A percentile compares a stretch with the other conserved stretches of the same genome.
Conservation (phyloP, 2,113 vertebrate genomes). For the Chlorocebus sabaeus region DNA sequence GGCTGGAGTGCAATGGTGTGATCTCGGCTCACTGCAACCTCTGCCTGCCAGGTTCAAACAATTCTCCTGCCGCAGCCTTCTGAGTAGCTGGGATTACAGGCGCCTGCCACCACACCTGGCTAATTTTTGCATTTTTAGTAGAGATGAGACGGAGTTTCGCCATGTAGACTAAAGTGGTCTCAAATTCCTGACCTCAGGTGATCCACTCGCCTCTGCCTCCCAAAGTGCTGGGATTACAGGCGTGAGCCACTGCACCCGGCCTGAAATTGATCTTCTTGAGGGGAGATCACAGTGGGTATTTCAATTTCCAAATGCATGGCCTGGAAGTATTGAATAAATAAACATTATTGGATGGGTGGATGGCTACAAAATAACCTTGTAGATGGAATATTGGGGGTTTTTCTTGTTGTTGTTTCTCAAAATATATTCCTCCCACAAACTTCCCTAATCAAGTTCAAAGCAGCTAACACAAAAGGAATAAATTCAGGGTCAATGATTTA, state of each 20-base stretch:
- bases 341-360: not conserved
- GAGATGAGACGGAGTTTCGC: too few species aligned
- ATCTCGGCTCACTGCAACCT: too few species aligned
- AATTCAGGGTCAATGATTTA: not conserved
- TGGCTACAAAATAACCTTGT: not conserved
- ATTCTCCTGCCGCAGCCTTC: too few species aligned
- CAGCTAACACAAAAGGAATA: not conserved
- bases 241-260: fast-evolving
- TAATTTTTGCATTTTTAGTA: too few species aligned
- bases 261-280: not conserved
- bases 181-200: too few species aligned
- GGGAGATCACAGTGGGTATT: not conserved
- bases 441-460: conserved; percentile 23
- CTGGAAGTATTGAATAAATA: not conserved
- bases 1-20: too few species aligned
- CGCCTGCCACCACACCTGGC: too few species aligned
- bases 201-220: too few species aligned
- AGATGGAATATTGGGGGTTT: not conserved
- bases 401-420: not conserved
- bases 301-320: not conserved
- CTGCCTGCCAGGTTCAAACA: too few species aligned
- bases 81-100: too few species aligned
- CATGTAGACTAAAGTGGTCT: too few species aligned
- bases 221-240: too few species aligned
- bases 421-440: not conserved